These are phyloP conservation scores for Agrilus planipennis DNA, from an alignment of 1,140 invertebrate species.

Conservation along the genomic window DNA sequence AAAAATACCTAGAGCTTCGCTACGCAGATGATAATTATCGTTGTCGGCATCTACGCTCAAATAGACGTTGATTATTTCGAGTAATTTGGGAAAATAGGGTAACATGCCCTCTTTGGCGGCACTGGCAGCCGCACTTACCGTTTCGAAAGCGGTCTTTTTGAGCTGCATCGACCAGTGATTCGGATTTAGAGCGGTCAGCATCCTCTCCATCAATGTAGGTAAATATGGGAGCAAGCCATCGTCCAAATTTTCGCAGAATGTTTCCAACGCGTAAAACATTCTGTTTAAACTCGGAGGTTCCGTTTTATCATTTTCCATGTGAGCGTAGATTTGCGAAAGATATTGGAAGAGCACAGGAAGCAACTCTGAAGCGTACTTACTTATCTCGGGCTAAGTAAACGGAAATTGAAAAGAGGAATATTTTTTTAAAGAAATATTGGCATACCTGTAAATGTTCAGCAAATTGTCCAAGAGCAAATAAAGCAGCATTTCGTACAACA, in stretches of 20 bases:
- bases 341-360: slow-evolving; percentile 65
- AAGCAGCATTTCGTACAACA: slow-evolving; percentile 57
- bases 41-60: slow-evolving; percentile 26
- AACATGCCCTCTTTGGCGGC: slow-evolving; percentile 60
- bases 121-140: slow-evolving; percentile 53
- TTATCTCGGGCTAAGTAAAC: slow-evolving; percentile 65
- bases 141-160: slow-evolving; percentile 54
- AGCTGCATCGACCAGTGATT: slow-evolving; percentile 42
- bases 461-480: slow-evolving; percentile 74
- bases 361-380: slow-evolving; percentile 54
- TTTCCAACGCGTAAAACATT: slow-evolving; percentile 73
- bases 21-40: slow-evolving; percentile 40
- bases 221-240: slow-evolving; percentile 58
- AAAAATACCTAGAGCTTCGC: slow-evolving; percentile 52
- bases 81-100: slow-evolving; percentile 60
- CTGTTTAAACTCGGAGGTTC: slow-evolving; percentile 51
- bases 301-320: slow-evolving; percentile 41
- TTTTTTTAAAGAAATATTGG: slow-evolving; percentile 21
- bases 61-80: slow-evolving; percentile 53
- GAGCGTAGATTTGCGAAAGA: slow-evolving; percentile 44
- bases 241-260: slow-evolving; percentile 68
- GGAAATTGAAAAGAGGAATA: background rate
- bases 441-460: slow-evolving; percentile 68
- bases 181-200: slow-evolving; percentile 48
- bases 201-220: slow-evolving; percentile 55